Conservation (phyloP, 2,113 vertebrate species). For the Lepus timidus region DNA sequence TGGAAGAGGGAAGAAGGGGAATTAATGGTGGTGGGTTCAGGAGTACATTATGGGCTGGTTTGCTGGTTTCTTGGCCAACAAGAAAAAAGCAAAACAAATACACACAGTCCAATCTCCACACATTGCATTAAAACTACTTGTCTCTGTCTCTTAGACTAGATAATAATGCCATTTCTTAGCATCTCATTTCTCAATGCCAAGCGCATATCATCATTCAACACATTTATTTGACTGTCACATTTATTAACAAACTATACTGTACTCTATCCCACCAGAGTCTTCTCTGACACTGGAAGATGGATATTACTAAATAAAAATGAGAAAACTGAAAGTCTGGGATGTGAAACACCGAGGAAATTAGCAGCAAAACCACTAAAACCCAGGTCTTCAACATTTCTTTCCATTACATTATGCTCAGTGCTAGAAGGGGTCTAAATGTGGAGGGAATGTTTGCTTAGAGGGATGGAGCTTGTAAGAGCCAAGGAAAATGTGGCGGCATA, state of each 20-base stretch:
- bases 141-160: not conserved
- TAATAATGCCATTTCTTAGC: not conserved
- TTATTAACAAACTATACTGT: not conserved
- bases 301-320: constrained; percentile 50
- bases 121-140: not conserved
- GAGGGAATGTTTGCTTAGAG: constrained; percentile 80
- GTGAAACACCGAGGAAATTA: constrained; percentile 61
- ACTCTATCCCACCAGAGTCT: not conserved
- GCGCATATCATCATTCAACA: not conserved
- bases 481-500: constrained; percentile 76
- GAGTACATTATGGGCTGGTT: not conserved
- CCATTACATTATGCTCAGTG: constrained; percentile 65
- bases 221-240: not conserved
- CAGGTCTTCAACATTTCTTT: constrained; percentile 69
- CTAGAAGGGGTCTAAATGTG: constrained; percentile 71
- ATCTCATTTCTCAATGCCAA: not conserved
- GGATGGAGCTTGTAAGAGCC: constrained; percentile 68
- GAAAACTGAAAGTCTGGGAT: constrained; percentile 41
- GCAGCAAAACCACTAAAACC: constrained; percentile 65
- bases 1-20: not conserved
- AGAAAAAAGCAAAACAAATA: not conserved
- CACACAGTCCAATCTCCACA: not conserved
- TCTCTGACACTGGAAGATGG: not conserved
- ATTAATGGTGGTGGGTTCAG: not conserved
- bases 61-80: not conserved